Base-by-base conservation (phyloP, 2,888 invertebrate species). In the Lasioglossum villosulum region DNA sequence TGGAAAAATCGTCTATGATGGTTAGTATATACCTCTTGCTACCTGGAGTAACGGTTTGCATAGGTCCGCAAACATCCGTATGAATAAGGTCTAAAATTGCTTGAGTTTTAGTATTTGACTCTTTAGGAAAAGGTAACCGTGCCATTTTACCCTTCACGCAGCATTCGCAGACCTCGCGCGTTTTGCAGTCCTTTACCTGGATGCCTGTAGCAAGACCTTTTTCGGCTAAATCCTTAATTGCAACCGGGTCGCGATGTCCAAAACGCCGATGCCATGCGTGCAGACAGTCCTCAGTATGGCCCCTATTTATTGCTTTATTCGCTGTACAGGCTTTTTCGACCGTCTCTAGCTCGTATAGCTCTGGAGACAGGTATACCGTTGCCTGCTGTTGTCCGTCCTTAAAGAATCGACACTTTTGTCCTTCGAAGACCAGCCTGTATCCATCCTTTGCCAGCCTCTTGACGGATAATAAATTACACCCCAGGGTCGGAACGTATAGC, bases 151-250 rank as follows among this genome's bases (percentile, higher is more conserved):
- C n/a, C 12, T 42, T 39, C 1, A 42, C 39, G 5, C 70, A 34
- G n/a, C n/a, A 70, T 14, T 68, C 68, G 4, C 39, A 66, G 34
- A 6, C 19, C 71, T 75, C 75, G 66, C 80, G 27, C 6, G 72
- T 10, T 90, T 89, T 80, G 45, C 91, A 92, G 16, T 89, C 80
- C 16, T 86, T 79, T 5, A 92, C 88, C 2, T n/a, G 75, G 2
- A 92, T 78, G 27, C 89, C 89, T 19, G 85, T 84, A 0, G 77
- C 90, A 19, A 92, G 37, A 6, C 82, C 39, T 34, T 88, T 83
- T 42, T 16, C 39, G 6, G n/a, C 48, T 14, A 76, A 37, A 0
- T 30, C 30, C 48, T 76, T 76, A 16, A 76, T 68, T 37, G 68
- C 76, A 1, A 4, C 4, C n/a, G n/a, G n/a, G n/a, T n/a, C n/a